phyloP scores from a whole-genome alignment of 2,797 vertebrate genomes.

The Acanthurus tractus region DNA sequence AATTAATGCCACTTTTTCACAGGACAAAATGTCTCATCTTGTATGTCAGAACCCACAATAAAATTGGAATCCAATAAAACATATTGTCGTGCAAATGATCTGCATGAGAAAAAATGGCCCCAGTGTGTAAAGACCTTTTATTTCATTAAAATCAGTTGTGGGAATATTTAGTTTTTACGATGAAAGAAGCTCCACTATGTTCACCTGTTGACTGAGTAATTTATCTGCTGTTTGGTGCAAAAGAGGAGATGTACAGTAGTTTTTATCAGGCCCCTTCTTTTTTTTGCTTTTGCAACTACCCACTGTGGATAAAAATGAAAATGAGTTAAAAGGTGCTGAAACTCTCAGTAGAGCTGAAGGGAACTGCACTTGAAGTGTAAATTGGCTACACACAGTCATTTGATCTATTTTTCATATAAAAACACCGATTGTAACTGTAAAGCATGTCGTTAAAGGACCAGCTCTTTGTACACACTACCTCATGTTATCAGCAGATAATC shows the following conservation, averaged over 20 bases:
- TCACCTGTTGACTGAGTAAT: background rate
- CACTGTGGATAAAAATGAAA: constrained; percentile 1
- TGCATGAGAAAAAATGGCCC: too few species aligned
- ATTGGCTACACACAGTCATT: background rate
- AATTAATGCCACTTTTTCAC: too few species aligned
- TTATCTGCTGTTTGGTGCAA: background rate
- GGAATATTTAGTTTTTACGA: too few species aligned
- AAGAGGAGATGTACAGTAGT: background rate
- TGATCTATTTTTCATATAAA: background rate
- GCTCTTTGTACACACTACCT: constrained; percentile 32
- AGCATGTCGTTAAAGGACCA: background rate
- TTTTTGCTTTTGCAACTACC: background rate
- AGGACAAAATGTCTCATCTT: too few species aligned
- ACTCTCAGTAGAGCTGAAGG: background rate
- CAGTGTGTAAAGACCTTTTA: too few species aligned
- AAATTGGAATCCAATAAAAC: too few species aligned
- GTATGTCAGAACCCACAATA: too few species aligned
- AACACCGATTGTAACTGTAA: background rate
- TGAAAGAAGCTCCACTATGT: too few species aligned
- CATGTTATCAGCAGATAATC: constrained; percentile 58
- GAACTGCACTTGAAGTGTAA: background rate
- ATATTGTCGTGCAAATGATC: too few species aligned
- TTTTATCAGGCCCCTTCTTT: background rate
- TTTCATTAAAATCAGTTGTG: too few species aligned
- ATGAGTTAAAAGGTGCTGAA: constrained; percentile 2